Conservation (phyloP, 2,888 invertebrate genomes). For the Dryobota labecula region DNA sequence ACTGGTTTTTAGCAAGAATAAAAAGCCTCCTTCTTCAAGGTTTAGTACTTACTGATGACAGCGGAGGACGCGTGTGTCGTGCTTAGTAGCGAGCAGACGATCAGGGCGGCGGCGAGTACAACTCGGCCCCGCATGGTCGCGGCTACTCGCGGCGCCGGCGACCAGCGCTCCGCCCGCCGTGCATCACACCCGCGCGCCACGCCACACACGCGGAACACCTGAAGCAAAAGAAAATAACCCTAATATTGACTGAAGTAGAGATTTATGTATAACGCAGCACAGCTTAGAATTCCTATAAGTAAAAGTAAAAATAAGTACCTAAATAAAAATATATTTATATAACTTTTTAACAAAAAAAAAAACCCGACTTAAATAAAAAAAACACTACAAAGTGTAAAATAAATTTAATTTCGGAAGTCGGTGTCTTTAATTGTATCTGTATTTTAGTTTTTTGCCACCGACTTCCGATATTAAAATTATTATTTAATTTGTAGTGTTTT, state of each 20-base stretch:
- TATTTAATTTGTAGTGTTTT: too few species aligned
- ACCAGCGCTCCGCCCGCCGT: slow-evolving; percentile 84
- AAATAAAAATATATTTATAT: not conserved
- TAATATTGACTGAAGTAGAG: not conserved
- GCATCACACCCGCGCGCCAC: slow-evolving; percentile 88
- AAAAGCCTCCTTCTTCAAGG: not conserved
- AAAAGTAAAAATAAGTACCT: not conserved
- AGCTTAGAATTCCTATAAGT: not conserved
- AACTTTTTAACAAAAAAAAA: too few species aligned
- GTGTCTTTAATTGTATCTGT: too few species aligned
- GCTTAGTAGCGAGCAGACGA: slow-evolving; percentile 79
- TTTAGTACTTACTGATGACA: slow-evolving; percentile 80
- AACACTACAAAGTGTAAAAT: too few species aligned
- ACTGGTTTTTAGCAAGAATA: slow-evolving; percentile 51
- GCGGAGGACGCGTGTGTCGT: slow-evolving; percentile 75
- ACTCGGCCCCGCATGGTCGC: slow-evolving; percentile 87
- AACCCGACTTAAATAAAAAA: too few species aligned
- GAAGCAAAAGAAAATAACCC: slow-evolving; percentile 56
- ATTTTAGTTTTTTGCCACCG: too few species aligned
- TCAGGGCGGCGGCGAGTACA: slow-evolving; percentile 73
- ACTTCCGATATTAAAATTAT: too few species aligned
- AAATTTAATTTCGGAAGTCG: too few species aligned
- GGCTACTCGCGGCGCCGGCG: slow-evolving; percentile 87
- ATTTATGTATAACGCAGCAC: not conserved
- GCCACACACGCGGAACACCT: slow-evolving; percentile 85